Conservation (phyloP, 2,797 vertebrate genomes). For the Sebastes hopkinsi region DNA sequence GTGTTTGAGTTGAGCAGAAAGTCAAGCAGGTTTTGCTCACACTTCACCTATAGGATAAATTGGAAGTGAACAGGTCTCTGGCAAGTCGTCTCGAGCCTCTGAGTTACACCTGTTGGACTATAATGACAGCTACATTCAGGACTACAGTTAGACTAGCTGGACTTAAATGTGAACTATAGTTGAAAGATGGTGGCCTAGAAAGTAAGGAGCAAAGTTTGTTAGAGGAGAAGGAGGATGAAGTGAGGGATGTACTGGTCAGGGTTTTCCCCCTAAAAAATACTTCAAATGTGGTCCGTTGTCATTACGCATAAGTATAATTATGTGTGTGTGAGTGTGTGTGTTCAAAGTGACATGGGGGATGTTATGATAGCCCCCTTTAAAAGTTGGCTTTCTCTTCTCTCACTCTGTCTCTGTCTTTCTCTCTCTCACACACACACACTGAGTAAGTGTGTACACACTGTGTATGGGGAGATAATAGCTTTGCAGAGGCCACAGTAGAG, state of each 20-base stretch:
- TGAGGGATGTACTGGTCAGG: background rate
- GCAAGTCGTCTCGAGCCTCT: background rate
- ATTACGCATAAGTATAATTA: slow-evolving; percentile 28
- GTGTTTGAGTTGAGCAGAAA: background rate
- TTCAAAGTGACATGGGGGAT: slow-evolving; percentile 26
- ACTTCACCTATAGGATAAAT: background rate
- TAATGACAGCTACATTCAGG: background rate
- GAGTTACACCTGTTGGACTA: background rate
- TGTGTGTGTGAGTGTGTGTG: slow-evolving; percentile 19
- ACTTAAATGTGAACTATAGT: background rate
- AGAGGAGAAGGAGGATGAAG: background rate
- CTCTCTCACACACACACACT: slow-evolving; percentile 14
- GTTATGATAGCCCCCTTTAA: slow-evolving; percentile 52
- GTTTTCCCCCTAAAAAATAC: slow-evolving; percentile 12
- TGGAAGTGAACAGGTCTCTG: background rate
- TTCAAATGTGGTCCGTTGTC: slow-evolving; percentile 29
- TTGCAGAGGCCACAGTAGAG: slow-evolving; percentile 53
- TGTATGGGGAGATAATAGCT: slow-evolving; percentile 66
- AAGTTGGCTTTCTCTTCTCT: slow-evolving; percentile 38
- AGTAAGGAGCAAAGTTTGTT: background rate
- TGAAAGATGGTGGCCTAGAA: background rate
- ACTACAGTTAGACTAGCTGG: background rate
- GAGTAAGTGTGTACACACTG: slow-evolving; percentile 48
- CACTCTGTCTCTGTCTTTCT: slow-evolving; percentile 13
- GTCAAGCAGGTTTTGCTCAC: background rate